Conservation (phyloP, 2,888 invertebrate genomes). For the Ophion obscuratus region DNA sequence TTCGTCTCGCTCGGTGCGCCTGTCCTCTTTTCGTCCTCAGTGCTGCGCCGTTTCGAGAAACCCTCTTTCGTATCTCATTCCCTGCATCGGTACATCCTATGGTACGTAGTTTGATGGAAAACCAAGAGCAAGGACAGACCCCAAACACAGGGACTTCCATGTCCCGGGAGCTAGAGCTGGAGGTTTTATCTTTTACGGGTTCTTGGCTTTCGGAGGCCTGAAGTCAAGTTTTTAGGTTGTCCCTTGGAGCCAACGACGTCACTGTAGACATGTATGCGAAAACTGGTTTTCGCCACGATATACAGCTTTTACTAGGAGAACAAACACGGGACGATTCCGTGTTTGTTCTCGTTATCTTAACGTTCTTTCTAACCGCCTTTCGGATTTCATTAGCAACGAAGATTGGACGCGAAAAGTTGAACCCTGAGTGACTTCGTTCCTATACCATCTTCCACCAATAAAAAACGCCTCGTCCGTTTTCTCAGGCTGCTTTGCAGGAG, state of each 20-base stretch:
- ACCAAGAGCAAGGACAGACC: slow-evolving; percentile 45
- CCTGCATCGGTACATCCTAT: slow-evolving; percentile 25
- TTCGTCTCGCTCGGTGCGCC: slow-evolving; percentile 5
- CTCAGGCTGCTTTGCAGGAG: neutral
- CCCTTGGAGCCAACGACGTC: neutral
- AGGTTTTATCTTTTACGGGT: slow-evolving; percentile 29
- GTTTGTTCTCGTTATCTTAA: slow-evolving; percentile 48
- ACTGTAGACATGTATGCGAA: slow-evolving; percentile 15
- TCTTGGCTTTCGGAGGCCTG: slow-evolving; percentile 21
- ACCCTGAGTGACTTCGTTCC: neutral
- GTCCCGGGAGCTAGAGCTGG: slow-evolving; percentile 19
- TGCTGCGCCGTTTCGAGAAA: slow-evolving; percentile 27
- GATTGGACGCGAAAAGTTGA: slow-evolving; percentile 29
- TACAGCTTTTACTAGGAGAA: slow-evolving; percentile 41
- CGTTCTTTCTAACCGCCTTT: slow-evolving; percentile 17
- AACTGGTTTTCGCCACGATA: neutral
- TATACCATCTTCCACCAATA: neutral
- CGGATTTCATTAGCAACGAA: slow-evolving; percentile 6
- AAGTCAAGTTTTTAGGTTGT: neutral
- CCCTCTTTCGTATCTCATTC: neutral
- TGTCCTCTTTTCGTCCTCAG: slow-evolving; percentile 1
- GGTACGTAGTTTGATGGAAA: slow-evolving; percentile 10
- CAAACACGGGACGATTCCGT: no score
- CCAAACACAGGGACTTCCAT: slow-evolving; percentile 37
- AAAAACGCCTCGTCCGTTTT: neutral